These are phyloP conservation scores for Rotaria sp. DNA, from an alignment of 2,888 invertebrate genomes.

Conservation along the genomic window DNA sequence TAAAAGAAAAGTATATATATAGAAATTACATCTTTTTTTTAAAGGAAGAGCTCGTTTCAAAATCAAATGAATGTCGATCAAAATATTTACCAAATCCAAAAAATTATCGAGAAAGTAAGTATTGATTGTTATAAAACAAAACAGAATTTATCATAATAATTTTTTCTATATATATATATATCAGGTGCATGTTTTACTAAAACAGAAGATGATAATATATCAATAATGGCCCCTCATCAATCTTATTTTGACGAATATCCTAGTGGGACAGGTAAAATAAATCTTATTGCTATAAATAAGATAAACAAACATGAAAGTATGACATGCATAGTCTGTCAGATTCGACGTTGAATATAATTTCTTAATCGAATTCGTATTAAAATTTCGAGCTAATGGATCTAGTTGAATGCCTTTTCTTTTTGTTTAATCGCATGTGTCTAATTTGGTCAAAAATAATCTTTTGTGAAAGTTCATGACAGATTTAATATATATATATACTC, in stretches of 20 bases:
- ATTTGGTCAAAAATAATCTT: no score
- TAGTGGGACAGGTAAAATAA: slow-evolving; percentile 7
- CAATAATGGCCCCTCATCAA: neutral
- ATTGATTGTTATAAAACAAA: no score
- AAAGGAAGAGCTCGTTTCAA: neutral
- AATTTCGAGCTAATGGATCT: no score
- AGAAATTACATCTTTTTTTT: neutral
- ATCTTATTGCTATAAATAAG: no score
- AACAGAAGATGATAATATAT: neutral
- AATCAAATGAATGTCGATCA: slow-evolving; percentile 20
- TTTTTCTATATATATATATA: neutral
- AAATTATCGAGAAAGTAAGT: neutral
- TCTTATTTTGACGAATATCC: slow-evolving; percentile 10
- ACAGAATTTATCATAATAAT: neutral
- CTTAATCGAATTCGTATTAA: no score
- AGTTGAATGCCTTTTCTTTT: no score
- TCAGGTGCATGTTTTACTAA: neutral
- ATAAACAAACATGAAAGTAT: no score
- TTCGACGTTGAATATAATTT: no score
- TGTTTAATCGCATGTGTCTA: no score
- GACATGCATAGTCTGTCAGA: no score
- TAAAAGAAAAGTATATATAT: neutral
- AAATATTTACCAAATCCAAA: neutral
- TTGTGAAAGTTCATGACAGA: no score
- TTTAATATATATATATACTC: neutral